Percentiles rank a stretch among this genome's conserved stretches.
Conservation (phyloP, 2,113 vertebrate species). For the Prunella fulvescens region DNA sequence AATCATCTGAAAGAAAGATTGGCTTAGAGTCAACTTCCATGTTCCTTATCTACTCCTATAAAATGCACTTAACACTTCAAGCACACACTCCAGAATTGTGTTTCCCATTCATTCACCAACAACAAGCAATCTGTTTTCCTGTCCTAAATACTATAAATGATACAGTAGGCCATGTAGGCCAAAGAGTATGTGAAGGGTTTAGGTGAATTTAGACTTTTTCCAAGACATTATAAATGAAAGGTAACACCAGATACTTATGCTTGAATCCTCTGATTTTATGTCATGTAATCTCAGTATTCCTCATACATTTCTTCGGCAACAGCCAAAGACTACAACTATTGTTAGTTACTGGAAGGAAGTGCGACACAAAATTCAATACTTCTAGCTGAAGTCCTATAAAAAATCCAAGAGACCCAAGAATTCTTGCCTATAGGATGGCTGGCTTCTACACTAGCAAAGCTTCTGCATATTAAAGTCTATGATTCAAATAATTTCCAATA, state of each 20-base stretch:
- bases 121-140: background rate
- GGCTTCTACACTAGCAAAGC: background rate
- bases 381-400: background rate
- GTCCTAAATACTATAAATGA: background rate
- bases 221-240: background rate
- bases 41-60: background rate
- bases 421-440: background rate
- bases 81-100: background rate
- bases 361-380: background rate
- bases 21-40: background rate
- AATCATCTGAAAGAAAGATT: conserved; percentile 75
- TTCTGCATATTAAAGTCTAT: background rate
- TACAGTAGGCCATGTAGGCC: background rate
- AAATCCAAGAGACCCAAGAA: background rate
- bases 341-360: background rate
- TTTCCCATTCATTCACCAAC: background rate
- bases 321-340: background rate
- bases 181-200: background rate
- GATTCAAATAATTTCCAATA: background rate
- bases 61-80: background rate
- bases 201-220: background rate
- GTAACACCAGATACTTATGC: background rate
- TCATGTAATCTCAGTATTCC: background rate
- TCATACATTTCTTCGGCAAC: background rate
- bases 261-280: background rate